Conservation (phyloP, 2,888 invertebrate genomes). For the Eristalis tenax region DNA sequence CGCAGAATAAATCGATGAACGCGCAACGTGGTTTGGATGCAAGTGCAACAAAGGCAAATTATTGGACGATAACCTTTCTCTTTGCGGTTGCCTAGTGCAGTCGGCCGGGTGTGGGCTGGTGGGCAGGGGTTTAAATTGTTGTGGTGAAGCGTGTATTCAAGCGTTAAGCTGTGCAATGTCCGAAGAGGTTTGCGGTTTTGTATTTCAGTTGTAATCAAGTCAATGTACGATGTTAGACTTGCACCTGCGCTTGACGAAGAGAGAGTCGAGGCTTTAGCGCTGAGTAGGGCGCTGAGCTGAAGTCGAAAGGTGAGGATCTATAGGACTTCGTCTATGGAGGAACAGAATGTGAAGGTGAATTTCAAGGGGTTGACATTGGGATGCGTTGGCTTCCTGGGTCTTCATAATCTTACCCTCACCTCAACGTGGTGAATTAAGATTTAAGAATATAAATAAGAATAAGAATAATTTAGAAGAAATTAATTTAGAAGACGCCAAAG, state of each 20-base stretch:
- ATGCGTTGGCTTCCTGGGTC: too few relatives aligned
- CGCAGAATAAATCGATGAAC: conserved; percentile 48
- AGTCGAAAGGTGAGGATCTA: too few relatives aligned
- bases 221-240: neutral
- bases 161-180: neutral
- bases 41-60: conserved; percentile 17
- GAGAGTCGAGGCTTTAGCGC: neutral
- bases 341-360: too few relatives aligned
- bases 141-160: neutral
- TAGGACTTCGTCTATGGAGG: too few relatives aligned
- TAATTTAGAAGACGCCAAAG: too few relatives aligned
- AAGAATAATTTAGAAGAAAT: too few relatives aligned
- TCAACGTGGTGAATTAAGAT: too few relatives aligned
- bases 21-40: neutral
- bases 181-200: neutral
- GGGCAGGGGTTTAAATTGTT: neutral
- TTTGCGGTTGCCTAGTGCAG: conserved; percentile 25
- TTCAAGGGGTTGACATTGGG: too few relatives aligned
- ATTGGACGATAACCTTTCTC: conserved; percentile 60
- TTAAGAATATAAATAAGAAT: too few relatives aligned
- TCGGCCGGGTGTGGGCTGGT: neutral
- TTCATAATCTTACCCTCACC: too few relatives aligned
- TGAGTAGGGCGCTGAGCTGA: too few relatives aligned
- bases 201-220: neutral
- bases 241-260: neutral